phyloP scores from a whole-genome alignment of 2,888 invertebrate genomes.

The Zelleria hepariella region DNA sequence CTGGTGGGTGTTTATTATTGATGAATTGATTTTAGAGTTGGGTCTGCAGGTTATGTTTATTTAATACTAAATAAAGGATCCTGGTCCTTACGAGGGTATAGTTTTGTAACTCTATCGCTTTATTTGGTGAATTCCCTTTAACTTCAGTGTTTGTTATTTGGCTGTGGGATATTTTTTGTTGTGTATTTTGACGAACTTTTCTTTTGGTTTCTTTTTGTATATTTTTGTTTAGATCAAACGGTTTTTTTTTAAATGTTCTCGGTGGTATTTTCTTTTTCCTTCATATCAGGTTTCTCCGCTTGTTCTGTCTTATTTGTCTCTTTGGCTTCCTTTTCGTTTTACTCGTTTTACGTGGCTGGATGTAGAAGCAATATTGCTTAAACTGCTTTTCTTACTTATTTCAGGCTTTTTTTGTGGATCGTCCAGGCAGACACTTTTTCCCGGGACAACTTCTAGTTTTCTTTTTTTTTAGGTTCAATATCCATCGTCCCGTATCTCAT shows the following conservation, averaged over 20 bases:
- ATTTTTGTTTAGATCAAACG: background rate
- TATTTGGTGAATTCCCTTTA: too few relatives aligned
- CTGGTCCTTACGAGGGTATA: background rate
- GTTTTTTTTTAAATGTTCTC: background rate
- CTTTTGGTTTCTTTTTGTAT: too few relatives aligned
- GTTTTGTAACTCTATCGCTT: too few relatives aligned
- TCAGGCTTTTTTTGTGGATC: slow-evolving; percentile 7
- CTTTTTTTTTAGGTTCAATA: slow-evolving; percentile 7
- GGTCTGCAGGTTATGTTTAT: background rate
- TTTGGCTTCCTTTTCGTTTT: background rate
- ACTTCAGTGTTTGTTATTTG: too few relatives aligned
- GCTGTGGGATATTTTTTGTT: too few relatives aligned
- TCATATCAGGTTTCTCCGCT: background rate
- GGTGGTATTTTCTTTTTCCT: background rate
- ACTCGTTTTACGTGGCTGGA: background rate
- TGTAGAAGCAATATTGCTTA: too few relatives aligned
- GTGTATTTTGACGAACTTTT: too few relatives aligned
- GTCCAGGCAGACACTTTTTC: background rate
- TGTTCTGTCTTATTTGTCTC: background rate
- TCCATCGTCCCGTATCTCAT: slow-evolving; percentile 10
- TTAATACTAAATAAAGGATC: background rate
- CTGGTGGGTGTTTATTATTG: background rate
- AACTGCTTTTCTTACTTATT: background rate
- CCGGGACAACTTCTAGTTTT: slow-evolving; percentile 5
- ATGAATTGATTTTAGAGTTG: background rate